Base-by-base conservation (phyloP, 2,888 invertebrate species). In the Scrobipalpa atriplicella region DNA sequence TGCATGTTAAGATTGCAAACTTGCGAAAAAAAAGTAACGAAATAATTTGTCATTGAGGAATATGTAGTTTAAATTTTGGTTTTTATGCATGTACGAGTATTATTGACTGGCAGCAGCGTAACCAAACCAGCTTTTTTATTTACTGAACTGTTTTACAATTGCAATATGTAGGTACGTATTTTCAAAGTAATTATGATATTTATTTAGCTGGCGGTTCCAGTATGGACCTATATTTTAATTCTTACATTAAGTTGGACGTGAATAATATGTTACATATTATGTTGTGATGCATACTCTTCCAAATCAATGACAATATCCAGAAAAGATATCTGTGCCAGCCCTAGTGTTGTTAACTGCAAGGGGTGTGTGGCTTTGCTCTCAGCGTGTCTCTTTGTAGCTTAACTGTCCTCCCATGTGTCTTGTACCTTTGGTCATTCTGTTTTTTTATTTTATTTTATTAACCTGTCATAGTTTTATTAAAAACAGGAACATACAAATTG, bases 251-350 rank as follows among this genome's bases (percentile, higher is more conserved):
- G n/a, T n/a, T n/a, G n/a, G n/a, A n/a, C n/a, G n/a, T n/a, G n/a
- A n/a, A n/a, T n/a, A n/a, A n/a, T n/a, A n/a, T n/a, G n/a, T n/a
- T n/a, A n/a, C n/a, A n/a, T n/a, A n/a, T n/a, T n/a, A n/a, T n/a
- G n/a, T n/a, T n/a, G n/a, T n/a, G n/a, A n/a, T n/a, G n/a, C n/a
- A n/a, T n/a, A 47, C 16, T 47, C 16, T 3, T 2, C 47, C 6
- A 6, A 16, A 47, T 47, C 47, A 1, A 47, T 5, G 5, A 29
- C 29, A 29, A 41, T 11, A 41, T 18, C 18, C 18, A 52, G 52
- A 18, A 52, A 19, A 10, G 7, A 3, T 19, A 18, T 52, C 52
- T 70, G 74, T 74, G 75, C 75, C 29, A 62, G 21, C 62, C 62
- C 62, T 62, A 43, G 18, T 38, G 10, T 19, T 36, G 54, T 56